These are phyloP conservation scores for Oxygymnocypris stewartii DNA, from an alignment of 2,113 vertebrate genomes.

Conservation along the genomic window DNA sequence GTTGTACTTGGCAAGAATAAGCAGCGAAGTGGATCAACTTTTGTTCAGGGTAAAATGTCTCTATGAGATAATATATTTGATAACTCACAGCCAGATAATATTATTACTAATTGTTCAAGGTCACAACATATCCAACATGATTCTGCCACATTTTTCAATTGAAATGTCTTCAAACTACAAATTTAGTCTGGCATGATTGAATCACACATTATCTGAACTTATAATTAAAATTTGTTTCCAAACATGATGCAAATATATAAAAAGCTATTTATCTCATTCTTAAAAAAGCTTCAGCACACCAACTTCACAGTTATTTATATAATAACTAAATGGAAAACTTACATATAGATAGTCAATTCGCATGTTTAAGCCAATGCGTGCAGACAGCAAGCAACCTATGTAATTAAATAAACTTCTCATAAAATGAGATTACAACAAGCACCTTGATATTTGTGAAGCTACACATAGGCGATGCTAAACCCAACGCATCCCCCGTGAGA, in stretches of 20 bases:
- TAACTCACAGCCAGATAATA: background rate
- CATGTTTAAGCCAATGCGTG: background rate
- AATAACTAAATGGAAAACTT: background rate
- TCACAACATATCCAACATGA: no score
- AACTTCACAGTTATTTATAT: background rate
- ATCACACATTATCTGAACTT: background rate
- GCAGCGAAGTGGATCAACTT: background rate
- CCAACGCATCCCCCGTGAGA: background rate
- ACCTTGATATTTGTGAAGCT: background rate
- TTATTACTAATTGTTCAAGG: background rate
- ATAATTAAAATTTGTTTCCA: background rate
- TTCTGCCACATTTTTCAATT: background rate
- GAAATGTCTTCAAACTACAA: background rate
- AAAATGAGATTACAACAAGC: background rate
- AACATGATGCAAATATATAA: background rate
- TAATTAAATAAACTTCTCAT: background rate
- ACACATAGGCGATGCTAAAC: background rate
- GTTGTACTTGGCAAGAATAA: background rate
- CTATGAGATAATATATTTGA: background rate
- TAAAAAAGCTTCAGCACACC: background rate
- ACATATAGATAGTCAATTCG: background rate
- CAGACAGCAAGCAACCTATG: background rate
- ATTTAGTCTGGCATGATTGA: background rate
- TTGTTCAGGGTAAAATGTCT: background rate
- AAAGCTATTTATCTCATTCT: background rate